These are phyloP conservation scores for Coleophora deauratella DNA, from an alignment of 2,888 invertebrate genomes.

Conservation along the genomic window DNA sequence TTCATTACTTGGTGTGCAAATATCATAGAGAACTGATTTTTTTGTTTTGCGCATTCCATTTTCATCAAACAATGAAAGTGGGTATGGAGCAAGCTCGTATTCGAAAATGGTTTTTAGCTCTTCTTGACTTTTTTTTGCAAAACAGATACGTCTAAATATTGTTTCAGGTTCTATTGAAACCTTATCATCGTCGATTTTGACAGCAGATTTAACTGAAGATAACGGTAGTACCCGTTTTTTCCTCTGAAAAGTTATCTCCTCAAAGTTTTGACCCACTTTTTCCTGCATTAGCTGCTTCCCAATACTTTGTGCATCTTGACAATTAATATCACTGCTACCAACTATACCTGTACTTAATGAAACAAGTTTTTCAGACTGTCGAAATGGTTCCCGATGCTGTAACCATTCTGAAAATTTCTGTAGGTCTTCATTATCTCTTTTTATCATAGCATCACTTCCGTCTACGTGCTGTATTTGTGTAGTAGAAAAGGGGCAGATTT, in stretches of 20 bases:
- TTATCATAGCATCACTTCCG: neutral
- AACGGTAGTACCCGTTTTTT: neutral
- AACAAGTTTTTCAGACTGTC: neutral
- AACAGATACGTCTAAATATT: neutral
- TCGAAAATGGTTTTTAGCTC: constrained; percentile 1
- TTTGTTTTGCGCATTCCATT: no score
- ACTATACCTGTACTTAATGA: constrained; percentile 3
- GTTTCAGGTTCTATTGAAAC: constrained; percentile 1
- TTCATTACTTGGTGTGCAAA: no score
- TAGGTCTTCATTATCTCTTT: constrained; percentile 1
- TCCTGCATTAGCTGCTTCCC: neutral
- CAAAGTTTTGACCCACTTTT: neutral
- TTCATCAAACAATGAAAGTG: constrained; percentile 7
- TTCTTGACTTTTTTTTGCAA: constrained; percentile 1
- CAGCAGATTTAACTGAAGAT: neutral
- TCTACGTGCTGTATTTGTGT: constrained; percentile 2
- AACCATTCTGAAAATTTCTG: constrained; percentile 2
- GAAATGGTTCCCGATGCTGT: constrained; percentile 1
- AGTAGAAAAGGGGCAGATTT: neutral
- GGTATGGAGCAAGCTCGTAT: constrained; percentile 5
- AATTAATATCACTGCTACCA: constrained; percentile 2
- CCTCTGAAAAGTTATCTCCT: neutral
- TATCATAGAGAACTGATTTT: constrained; percentile 3
- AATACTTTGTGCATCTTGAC: neutral
- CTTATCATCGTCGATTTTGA: neutral